A percentile compares a stretch with the other conserved stretches of the same genome.
phyloP scores from a whole-genome alignment of 2,797 vertebrate genomes.

The Ctenochaetus hawaiiensis region DNA sequence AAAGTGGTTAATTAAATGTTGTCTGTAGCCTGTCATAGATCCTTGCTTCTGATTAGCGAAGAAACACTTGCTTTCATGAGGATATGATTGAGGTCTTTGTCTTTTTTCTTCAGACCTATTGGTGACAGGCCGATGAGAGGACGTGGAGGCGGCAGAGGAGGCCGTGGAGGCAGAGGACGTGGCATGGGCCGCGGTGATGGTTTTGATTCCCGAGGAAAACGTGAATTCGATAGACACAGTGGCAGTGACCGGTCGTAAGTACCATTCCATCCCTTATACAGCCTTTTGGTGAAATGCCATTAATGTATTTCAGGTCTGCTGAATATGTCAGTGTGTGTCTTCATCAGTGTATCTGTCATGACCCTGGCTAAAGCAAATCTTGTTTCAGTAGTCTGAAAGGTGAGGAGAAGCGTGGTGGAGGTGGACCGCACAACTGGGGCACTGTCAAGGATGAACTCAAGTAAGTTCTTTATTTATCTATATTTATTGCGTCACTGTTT shows the following conservation, averaged over 20 bases:
- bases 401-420: constrained; percentile 97
- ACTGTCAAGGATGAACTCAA: constrained; percentile 98
- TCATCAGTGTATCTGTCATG: not conserved
- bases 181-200: constrained; percentile 95
- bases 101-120: constrained; percentile 60
- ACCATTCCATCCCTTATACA: constrained; percentile 31
- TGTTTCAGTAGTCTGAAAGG: constrained; percentile 97
- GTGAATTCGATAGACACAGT: constrained; percentile 98
- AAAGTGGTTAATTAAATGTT: too few species aligned
- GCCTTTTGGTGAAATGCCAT: not conserved
- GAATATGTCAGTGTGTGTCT: not conserved
- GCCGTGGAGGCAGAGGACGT: constrained; percentile 89
- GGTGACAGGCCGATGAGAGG: constrained; percentile 88
- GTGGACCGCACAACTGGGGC: constrained; percentile 99
- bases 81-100: not conserved
- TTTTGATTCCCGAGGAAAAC: constrained; percentile 97
- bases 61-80: accelerated
- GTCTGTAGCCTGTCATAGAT: too few species aligned
- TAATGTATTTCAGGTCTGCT: not conserved
- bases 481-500: too few species aligned
- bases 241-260: constrained; percentile 98
- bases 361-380: constrained; percentile 78
- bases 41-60: not conserved
- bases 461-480: constrained; percentile 83
- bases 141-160: constrained; percentile 88